Conservation (phyloP, 2,888 invertebrate species). For the Elegia similella region DNA sequence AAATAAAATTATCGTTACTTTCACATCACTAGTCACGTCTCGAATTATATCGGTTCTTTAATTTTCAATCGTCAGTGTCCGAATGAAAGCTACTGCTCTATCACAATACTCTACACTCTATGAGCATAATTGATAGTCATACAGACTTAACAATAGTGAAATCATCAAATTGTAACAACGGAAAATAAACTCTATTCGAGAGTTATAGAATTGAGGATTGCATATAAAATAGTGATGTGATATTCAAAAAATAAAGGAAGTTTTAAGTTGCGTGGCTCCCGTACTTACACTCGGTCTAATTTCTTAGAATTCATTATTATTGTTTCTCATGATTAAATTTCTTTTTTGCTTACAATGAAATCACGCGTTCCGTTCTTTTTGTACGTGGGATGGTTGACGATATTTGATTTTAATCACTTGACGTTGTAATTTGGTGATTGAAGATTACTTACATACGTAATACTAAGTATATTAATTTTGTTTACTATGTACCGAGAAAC, state of each 20-base stretch:
- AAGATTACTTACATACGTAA: constrained; percentile 5
- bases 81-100: constrained; percentile 76
- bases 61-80: constrained; percentile 75
- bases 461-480: constrained; percentile 1
- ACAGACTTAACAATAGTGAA: constrained; percentile 77
- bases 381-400: constrained; percentile 52
- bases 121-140: constrained; percentile 79
- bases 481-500: too few relatives aligned
- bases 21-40: constrained; percentile 37
- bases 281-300: constrained; percentile 77
- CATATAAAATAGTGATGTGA: constrained; percentile 34
- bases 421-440: constrained; percentile 11
- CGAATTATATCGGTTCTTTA: constrained; percentile 80
- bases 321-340: constrained; percentile 82
- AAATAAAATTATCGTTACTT: constrained; percentile 11
- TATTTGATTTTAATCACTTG: constrained; percentile 27
- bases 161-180: constrained; percentile 42
- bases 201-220: constrained; percentile 28
- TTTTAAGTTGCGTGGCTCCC: constrained; percentile 78
- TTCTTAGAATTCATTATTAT: constrained; percentile 78
- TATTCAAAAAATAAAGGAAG: constrained; percentile 70
- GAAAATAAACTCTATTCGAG: constrained; percentile 40
- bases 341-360: constrained; percentile 75
- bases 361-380: constrained; percentile 62
- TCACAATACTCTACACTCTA: constrained; percentile 75